Conservation (phyloP, 2,113 vertebrate species). For the Xiphophorus hellerii region DNA sequence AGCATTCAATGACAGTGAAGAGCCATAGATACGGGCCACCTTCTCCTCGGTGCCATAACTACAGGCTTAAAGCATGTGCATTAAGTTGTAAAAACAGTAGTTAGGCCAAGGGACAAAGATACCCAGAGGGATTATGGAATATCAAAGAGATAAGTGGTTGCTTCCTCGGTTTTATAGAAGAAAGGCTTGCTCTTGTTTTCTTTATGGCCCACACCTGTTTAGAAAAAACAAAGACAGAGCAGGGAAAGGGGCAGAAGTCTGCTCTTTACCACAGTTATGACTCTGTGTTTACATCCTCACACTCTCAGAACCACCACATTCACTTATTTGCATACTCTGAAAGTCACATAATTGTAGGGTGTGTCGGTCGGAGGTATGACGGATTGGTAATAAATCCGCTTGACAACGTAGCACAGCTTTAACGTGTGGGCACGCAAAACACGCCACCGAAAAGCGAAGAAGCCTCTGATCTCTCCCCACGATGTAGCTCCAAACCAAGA, state of each 20-base stretch:
- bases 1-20: not conserved
- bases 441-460: too few species aligned
- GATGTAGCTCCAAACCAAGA: not conserved
- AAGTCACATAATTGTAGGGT: too few species aligned
- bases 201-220: not conserved
- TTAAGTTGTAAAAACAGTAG: constrained; percentile 48
- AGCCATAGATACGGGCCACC: not conserved
- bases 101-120: constrained; percentile 40
- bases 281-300: not conserved
- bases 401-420: not conserved
- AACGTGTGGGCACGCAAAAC: not conserved
- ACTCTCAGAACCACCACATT: not conserved
- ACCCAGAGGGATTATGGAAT: constrained; percentile 27
- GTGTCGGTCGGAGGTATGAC: too few species aligned
- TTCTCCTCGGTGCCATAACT: not conserved
- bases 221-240: not conserved
- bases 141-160: constrained; percentile 40
- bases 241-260: constrained; percentile 1
- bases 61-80: constrained; percentile 33
- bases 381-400: not conserved
- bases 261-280: constrained; percentile 26
- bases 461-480: too few species aligned
- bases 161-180: constrained; percentile 38
- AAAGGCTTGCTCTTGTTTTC: constrained; percentile 1
- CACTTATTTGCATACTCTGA: too few species aligned